phyloP scores from a whole-genome alignment of 1,140 invertebrate genomes.

The Whitmania pigra region DNA sequence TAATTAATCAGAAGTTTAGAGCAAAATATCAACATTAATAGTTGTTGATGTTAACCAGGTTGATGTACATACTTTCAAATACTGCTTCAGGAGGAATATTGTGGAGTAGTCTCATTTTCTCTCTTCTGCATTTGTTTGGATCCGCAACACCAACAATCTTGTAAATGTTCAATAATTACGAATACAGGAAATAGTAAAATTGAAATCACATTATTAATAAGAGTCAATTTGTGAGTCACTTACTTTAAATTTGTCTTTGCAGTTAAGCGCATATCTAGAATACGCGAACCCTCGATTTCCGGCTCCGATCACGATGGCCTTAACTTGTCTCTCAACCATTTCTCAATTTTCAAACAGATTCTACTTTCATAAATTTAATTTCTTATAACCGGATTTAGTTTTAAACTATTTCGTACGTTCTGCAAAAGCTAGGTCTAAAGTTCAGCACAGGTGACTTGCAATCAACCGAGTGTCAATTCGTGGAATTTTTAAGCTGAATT shows the following conservation, averaged over 20 bases:
- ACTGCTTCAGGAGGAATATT: not conserved
- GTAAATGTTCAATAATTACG: not conserved
- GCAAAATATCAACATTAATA: too few relatives aligned
- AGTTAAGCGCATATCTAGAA: constrained; percentile 30
- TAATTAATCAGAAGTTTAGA: not conserved
- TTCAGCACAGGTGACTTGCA: too few relatives aligned
- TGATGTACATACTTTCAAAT: not conserved
- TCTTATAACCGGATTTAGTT: too few relatives aligned
- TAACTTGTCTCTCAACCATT: constrained; percentile 20
- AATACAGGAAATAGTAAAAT: not conserved
- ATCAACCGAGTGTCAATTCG: too few relatives aligned
- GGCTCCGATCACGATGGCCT: constrained; percentile 33
- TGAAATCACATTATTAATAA: not conserved
- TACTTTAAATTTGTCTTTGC: constrained; percentile 32
- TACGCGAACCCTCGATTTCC: constrained; percentile 40
- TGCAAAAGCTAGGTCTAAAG: too few relatives aligned
- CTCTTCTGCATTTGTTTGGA: not conserved
- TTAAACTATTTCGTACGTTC: too few relatives aligned
- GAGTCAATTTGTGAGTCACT: not conserved
- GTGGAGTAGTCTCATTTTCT: not conserved
- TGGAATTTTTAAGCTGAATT: too few relatives aligned
- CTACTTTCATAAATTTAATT: too few relatives aligned
- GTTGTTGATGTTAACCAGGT: too few relatives aligned
- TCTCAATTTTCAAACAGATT: not conserved
- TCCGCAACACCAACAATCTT: constrained; percentile 10